A percentile compares a stretch with the other conserved stretches of the same genome.
These are phyloP conservation scores for Corynorhinus townsendii DNA, from an alignment of 2,113 vertebrate genomes.

Conservation along the genomic window DNA sequence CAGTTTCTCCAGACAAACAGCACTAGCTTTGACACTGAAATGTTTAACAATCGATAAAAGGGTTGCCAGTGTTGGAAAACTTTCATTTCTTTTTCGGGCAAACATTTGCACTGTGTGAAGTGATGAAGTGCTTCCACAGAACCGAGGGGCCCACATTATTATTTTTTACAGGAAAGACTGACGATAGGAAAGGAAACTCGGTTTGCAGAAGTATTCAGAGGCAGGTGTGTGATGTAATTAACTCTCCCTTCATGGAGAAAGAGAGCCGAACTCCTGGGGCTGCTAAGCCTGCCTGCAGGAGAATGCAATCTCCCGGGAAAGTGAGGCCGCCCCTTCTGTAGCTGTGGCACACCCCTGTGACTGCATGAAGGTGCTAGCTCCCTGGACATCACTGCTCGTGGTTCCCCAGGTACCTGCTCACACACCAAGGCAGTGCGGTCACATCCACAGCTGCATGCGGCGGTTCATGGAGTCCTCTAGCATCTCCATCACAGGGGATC, in stretches of 20 bases:
- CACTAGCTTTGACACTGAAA: conserved; percentile 53
- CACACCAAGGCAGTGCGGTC: conserved; percentile 63
- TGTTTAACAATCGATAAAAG: conserved; percentile 63
- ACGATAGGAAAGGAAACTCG: conserved; percentile 31
- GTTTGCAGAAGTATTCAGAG: neutral
- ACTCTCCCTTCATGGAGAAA: conserved; percentile 10
- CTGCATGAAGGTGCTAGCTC: conserved; percentile 72
- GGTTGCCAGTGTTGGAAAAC: conserved; percentile 44
- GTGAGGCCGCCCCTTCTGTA: conserved; percentile 34
- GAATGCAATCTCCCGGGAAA: conserved; percentile 58
- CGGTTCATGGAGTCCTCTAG: conserved; percentile 63
- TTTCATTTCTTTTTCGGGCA: conserved; percentile 27
- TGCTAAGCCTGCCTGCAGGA: conserved; percentile 17
- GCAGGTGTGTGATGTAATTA: conserved; percentile 51
- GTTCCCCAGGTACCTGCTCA: conserved; percentile 60
- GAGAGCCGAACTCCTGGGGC: conserved; percentile 8
- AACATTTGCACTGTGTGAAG: conserved; percentile 49
- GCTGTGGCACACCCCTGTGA: conserved; percentile 66
- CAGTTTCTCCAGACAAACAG: conserved; percentile 58
- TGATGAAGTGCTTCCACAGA: neutral
- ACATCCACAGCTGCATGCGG: conserved; percentile 74
- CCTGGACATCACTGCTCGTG: conserved; percentile 61
- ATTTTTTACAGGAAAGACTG: neutral
- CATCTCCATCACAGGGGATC: conserved; percentile 77
- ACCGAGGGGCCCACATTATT: neutral